A percentile compares a stretch with the other conserved stretches of the same genome.
Conservation (phyloP, 2,888 invertebrate species). For the Dasypolia templi region DNA sequence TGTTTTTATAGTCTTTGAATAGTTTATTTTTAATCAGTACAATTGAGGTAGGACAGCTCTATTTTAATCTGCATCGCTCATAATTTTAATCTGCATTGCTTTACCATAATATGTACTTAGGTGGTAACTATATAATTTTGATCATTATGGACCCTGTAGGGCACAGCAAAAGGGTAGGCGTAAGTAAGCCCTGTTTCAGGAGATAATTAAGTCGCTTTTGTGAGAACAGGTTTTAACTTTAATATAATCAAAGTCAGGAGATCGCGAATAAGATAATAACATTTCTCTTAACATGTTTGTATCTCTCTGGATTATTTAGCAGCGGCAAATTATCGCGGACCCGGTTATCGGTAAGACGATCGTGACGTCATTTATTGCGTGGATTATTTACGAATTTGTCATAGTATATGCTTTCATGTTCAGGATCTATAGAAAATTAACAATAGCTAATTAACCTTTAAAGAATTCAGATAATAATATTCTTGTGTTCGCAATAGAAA, state of each 20-base stretch:
- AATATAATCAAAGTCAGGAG: too few species aligned
- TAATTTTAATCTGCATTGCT: too few species aligned
- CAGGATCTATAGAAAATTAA: conserved; percentile 49
- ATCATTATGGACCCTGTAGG: too few species aligned
- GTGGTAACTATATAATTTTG: too few species aligned
- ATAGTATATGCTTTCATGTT: conserved; percentile 30
- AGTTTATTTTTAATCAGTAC: not conserved
- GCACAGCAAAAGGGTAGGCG: too few species aligned
- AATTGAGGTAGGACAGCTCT: conserved; percentile 17
- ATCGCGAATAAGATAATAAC: too few species aligned
- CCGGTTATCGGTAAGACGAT: conserved; percentile 16
- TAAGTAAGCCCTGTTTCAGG: too few species aligned
- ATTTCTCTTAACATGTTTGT: conserved; percentile 5
- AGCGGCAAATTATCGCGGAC: conserved; percentile 15
- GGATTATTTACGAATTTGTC: conserved; percentile 60
- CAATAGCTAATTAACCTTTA: conserved; percentile 46
- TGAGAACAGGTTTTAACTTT: too few species aligned
- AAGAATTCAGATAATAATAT: conserved; percentile 39
- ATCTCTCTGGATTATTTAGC: conserved; percentile 13
- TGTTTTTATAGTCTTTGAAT: conserved; percentile 1
- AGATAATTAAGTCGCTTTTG: too few species aligned
- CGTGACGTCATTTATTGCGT: conserved; percentile 51
- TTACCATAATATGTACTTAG: too few species aligned
- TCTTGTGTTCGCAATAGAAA: conserved; percentile 21
- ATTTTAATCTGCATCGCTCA: not conserved